A percentile compares a stretch with the other conserved stretches of the same genome.
Conservation (phyloP, 1,140 invertebrate species). For the Heterodera carotae region DNA sequence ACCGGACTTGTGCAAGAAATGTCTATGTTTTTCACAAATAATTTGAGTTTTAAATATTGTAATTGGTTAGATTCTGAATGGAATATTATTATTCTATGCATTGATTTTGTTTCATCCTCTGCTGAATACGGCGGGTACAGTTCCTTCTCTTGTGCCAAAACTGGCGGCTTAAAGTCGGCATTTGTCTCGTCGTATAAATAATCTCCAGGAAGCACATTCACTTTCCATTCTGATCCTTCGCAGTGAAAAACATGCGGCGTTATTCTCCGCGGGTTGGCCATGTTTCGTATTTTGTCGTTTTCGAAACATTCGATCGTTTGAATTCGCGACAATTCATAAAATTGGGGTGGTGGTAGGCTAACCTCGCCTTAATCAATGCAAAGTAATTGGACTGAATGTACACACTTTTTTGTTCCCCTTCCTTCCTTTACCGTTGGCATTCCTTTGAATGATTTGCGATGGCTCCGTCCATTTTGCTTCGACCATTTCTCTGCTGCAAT, state of each 20-base stretch:
- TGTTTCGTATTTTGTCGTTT: constrained; percentile 6
- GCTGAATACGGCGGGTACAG: constrained; percentile 11
- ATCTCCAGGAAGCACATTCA: constrained; percentile 39
- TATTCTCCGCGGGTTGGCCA: constrained; percentile 31
- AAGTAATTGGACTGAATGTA: too few species aligned
- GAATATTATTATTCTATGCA: constrained; percentile 41
- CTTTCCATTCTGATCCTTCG: constrained; percentile 18
- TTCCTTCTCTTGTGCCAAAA: neutral
- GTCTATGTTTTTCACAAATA: constrained; percentile 12
- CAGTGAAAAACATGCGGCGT: constrained; percentile 28
- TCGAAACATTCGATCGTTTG: constrained; percentile 23
- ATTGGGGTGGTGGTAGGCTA: constrained; percentile 45
- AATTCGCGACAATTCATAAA: constrained; percentile 34
- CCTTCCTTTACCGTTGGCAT: constrained; percentile 13
- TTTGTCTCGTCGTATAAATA: constrained; percentile 32
- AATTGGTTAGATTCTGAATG: neutral
- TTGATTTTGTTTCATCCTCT: constrained; percentile 18
- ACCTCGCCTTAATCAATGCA: constrained; percentile 36
- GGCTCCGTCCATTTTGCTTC: constrained; percentile 40
- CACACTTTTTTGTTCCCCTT: neutral
- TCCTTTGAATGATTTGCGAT: constrained; percentile 36
- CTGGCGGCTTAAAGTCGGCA: constrained; percentile 22
- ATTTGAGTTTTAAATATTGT: constrained; percentile 14
- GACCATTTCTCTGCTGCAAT: constrained; percentile 40
- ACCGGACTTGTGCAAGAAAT: neutral